phyloP scores from a whole-genome alignment of 2,113 vertebrate species.

The Leucopsar rothschildi region DNA sequence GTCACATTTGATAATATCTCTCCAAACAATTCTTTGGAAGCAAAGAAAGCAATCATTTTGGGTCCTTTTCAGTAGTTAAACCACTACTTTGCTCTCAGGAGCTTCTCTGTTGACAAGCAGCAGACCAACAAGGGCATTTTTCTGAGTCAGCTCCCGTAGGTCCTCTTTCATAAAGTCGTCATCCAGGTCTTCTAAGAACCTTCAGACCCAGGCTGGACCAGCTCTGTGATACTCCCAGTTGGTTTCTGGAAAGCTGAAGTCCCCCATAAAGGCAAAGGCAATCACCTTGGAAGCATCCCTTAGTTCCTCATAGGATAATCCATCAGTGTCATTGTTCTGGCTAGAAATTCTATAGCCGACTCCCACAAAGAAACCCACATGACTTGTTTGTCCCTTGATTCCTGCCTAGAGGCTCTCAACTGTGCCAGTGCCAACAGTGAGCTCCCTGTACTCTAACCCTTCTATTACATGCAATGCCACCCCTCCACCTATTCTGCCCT shows the following conservation, averaged over 20 bases:
- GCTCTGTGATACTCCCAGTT: not conserved
- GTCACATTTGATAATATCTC: not conserved
- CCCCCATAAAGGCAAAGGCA: not conserved
- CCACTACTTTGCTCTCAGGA: not conserved
- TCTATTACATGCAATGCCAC: too few species aligned
- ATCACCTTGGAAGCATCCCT: not conserved
- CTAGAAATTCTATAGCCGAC: not conserved
- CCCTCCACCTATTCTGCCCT: not conserved
- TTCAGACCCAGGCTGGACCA: rapidly evolving
- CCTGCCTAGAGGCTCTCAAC: not conserved
- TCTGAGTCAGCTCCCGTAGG: rapidly evolving
- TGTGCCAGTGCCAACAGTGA: not conserved
- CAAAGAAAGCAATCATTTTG: not conserved
- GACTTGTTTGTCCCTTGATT: not conserved
- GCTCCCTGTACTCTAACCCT: not conserved
- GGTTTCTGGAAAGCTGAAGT: not conserved
- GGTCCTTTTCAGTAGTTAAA: not conserved
- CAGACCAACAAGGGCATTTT: not conserved
- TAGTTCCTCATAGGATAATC: not conserved
- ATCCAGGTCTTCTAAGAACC: not conserved
- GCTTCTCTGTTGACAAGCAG: not conserved
- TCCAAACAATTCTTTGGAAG: not conserved
- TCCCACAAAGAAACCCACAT: not conserved
- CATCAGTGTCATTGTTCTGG: not conserved
- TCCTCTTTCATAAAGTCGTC: not conserved